Evolutionary conservation across 2,797 vertebrate species (phyloP), one percentile per base, ranked within the genome.

Genomic region (Channallabes apus): DNA sequence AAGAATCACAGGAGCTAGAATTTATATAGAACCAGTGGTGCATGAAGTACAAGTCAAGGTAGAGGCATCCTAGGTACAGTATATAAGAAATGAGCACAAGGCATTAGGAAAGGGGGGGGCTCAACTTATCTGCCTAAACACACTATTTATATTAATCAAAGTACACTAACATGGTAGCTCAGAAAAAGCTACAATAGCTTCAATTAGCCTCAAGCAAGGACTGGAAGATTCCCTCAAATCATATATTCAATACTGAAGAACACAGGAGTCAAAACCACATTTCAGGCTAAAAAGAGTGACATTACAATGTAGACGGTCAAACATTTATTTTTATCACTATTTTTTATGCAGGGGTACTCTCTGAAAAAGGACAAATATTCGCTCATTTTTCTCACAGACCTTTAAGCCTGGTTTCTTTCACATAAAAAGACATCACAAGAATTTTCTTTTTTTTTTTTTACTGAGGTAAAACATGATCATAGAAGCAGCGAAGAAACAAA

Each of bases 401-500:
- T 77, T 54, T 59, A 77, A 77, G 8, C 5, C 11, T 75, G 72
- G 3, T 75, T 54, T 18, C 17, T 20, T 76, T 29, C 51, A 11
- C 51, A 22, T 68, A n/a, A n/a, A 80, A 51, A 51, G 61, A 35
- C 24, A 76, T 41, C 14, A 81, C 80, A 59, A 76, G 35, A 41
- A 46, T n/a, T n/a, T n/a, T n/a, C n/a, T n/a, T n/a, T n/a, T n/a
- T 22, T 6, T 24, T 46, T 46, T 46, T 67, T 54, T n/a, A 54
- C 18, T 56, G 29, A 24, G 3, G 29, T 15, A 32, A 38, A 62
- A 20, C 64, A 46, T 27, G 24, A 59, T 54, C 29, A 77, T 9
- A 88, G 71, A n/a, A 84, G 61, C 75, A 17, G 29, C 46, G 17
- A 46, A 69, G 29, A 65, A 46, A 11, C 46, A 46, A 46, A 56